Percentiles rank a stretch among this genome's conserved stretches.
Conservation (phyloP, 2,113 vertebrate species). For the Pteruthius melanotis region DNA sequence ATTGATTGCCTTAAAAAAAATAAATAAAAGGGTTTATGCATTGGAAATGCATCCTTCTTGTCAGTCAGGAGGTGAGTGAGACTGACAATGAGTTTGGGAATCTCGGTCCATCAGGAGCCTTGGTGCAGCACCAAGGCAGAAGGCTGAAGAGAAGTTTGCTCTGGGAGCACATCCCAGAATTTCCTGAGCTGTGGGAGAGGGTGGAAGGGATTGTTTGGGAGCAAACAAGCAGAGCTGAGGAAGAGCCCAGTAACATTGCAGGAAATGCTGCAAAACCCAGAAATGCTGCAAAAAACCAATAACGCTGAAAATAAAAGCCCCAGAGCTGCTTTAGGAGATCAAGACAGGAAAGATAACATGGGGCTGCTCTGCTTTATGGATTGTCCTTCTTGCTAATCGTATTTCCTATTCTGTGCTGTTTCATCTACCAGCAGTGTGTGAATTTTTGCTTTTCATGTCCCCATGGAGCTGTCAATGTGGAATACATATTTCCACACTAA, state of each 20-base stretch:
- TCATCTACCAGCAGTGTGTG: background rate
- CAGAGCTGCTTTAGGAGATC: background rate
- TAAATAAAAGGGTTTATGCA: background rate
- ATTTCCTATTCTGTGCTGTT: background rate
- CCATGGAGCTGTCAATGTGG: background rate
- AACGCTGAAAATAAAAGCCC: background rate
- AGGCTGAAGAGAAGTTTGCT: background rate
- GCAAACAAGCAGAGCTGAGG: background rate
- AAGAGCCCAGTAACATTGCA: background rate
- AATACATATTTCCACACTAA: background rate
- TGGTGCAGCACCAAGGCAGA: background rate
- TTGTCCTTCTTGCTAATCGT: background rate
- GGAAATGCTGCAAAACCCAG: background rate
- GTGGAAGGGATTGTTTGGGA: background rate
- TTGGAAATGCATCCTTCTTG: background rate
- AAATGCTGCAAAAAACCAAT: background rate
- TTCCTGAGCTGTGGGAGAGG: background rate
- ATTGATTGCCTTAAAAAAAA: background rate
- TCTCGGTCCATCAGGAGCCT: background rate
- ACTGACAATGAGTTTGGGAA: background rate
- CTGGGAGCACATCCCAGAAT: background rate
- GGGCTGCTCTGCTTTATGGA: background rate
- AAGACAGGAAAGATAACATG: background rate
- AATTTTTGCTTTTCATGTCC: background rate
- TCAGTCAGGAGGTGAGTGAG: background rate